Evolutionary conservation across 2,888 invertebrate genomes (phyloP).

Genomic region (Agrotis clavis): DNA sequence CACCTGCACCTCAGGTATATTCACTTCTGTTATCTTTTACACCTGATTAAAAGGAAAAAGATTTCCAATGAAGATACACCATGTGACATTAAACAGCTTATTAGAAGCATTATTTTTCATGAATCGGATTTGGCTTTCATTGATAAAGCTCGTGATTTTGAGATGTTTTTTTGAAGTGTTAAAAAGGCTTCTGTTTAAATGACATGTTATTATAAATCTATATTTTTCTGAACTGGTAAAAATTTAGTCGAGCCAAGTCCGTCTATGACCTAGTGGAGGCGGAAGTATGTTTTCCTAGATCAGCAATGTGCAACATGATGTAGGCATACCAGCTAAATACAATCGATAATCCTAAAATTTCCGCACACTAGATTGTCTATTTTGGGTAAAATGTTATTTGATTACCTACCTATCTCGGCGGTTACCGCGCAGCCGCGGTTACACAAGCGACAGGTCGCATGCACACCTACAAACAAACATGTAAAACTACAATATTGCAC

Average conservation of each 20-base stretch:
- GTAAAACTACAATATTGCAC: slow-evolving; percentile 56
- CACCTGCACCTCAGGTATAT: slow-evolving; percentile 82
- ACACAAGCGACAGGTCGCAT: slow-evolving; percentile 49
- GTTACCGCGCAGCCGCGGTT: slow-evolving; percentile 53
- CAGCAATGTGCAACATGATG: background rate
- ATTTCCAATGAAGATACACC: too few relatives aligned
- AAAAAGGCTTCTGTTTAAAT: too few relatives aligned
- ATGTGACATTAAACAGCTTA: background rate
- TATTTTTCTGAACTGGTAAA: slow-evolving; percentile 7
- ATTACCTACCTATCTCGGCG: slow-evolving; percentile 46
- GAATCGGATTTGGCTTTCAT: background rate
- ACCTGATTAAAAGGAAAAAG: background rate
- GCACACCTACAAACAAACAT: slow-evolving; percentile 33
- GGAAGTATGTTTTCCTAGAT: slow-evolving; percentile 20
- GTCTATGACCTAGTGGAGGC: slow-evolving; percentile 30
- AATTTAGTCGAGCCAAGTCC: background rate
- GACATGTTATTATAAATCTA: background rate
- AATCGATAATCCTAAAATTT: slow-evolving; percentile 8
- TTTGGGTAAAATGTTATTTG: slow-evolving; percentile 59
- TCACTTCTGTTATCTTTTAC: background rate
- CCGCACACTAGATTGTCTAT: slow-evolving; percentile 30
- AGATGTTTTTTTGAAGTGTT: too few relatives aligned
- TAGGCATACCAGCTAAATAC: background rate
- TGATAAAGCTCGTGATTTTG: too few relatives aligned
- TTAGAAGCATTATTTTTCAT: background rate